Evolutionary conservation across 2,888 invertebrate species (phyloP).

Genomic region (Alcis repandata): DNA sequence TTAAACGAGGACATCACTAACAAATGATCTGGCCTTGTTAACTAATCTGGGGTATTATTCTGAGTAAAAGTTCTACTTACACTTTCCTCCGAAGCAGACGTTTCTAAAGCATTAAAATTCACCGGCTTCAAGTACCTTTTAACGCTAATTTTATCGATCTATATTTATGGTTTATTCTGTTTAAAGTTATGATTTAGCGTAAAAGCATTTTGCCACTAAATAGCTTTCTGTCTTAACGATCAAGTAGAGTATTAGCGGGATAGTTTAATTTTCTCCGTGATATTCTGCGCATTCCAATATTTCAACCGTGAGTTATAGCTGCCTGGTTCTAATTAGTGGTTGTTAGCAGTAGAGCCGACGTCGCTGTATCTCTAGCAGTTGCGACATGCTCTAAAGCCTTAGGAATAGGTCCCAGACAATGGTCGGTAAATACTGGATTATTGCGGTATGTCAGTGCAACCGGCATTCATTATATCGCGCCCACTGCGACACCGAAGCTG

Average conservation of each 20-base stretch:
- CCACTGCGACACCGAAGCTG: slow-evolving; percentile 53
- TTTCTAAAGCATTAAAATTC: slow-evolving; percentile 5
- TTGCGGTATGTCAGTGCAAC: slow-evolving; percentile 60
- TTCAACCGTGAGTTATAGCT: slow-evolving; percentile 29
- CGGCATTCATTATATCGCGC: slow-evolving; percentile 69
- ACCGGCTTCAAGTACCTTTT: not conserved
- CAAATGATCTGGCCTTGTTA: slow-evolving; percentile 20
- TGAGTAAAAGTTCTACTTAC: not conserved
- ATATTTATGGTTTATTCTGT: not conserved
- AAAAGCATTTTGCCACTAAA: not conserved
- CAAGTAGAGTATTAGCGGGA: not conserved
- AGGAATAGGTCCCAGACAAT: slow-evolving; percentile 56
- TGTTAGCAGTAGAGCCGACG: slow-evolving; percentile 32
- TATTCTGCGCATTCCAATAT: slow-evolving; percentile 27
- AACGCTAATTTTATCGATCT: slow-evolving; percentile 3
- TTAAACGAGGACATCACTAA: slow-evolving; percentile 18
- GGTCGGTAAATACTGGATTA: slow-evolving; percentile 66
- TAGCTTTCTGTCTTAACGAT: slow-evolving; percentile 12
- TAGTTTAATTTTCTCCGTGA: slow-evolving; percentile 15
- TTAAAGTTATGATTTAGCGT: not conserved
- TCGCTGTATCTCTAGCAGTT: slow-evolving; percentile 37
- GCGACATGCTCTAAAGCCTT: slow-evolving; percentile 40
- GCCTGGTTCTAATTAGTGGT: slow-evolving; percentile 41
- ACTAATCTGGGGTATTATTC: slow-evolving; percentile 15
- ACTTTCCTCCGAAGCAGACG: not conserved